Evolutionary conservation across 2,113 vertebrate species (phyloP).

Genomic region (Calidris pygmaea): DNA sequence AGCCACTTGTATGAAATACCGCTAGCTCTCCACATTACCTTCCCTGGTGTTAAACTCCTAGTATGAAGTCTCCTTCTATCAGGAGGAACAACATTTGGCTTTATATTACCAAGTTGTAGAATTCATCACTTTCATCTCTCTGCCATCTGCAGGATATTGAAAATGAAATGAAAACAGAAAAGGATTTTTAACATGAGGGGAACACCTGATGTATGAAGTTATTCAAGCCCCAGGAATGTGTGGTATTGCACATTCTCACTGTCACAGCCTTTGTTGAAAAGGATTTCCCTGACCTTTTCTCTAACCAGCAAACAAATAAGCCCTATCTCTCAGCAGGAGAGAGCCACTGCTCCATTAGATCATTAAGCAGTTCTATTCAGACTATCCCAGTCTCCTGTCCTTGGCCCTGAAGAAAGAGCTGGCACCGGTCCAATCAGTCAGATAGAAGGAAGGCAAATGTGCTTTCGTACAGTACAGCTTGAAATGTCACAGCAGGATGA

Average conservation of each 20-base stretch:
- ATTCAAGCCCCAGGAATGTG: slow-evolving; percentile 73
- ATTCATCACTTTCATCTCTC: slow-evolving; percentile 73
- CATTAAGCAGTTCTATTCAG: slow-evolving; percentile 79
- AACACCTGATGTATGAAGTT: slow-evolving; percentile 77
- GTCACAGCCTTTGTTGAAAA: slow-evolving; percentile 77
- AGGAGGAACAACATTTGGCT: slow-evolving; percentile 59
- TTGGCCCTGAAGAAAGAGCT: slow-evolving; percentile 81
- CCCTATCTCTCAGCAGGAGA: slow-evolving; percentile 77
- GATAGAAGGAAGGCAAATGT: slow-evolving; percentile 75
- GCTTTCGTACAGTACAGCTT: slow-evolving; percentile 70
- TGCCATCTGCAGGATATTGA: slow-evolving; percentile 77
- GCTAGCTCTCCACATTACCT: not conserved
- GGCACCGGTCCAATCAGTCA: slow-evolving; percentile 79
- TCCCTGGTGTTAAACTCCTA: slow-evolving; percentile 40
- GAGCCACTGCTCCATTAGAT: slow-evolving; percentile 79
- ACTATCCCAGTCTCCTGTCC: slow-evolving; percentile 77
- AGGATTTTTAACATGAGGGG: slow-evolving; percentile 65
- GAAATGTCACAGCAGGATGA: slow-evolving; percentile 78
- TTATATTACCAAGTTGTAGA: slow-evolving; percentile 61
- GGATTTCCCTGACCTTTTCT: slow-evolving; percentile 81
- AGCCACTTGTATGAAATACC: slow-evolving; percentile 4
- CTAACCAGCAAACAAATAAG: slow-evolving; percentile 81
- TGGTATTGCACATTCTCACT: slow-evolving; percentile 72
- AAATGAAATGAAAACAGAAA: slow-evolving; percentile 75
- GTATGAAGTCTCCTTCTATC: slow-evolving; percentile 44